Base-by-base conservation (phyloP, 2,113 vertebrate genomes). In the Pleuronectes platessa region DNA sequence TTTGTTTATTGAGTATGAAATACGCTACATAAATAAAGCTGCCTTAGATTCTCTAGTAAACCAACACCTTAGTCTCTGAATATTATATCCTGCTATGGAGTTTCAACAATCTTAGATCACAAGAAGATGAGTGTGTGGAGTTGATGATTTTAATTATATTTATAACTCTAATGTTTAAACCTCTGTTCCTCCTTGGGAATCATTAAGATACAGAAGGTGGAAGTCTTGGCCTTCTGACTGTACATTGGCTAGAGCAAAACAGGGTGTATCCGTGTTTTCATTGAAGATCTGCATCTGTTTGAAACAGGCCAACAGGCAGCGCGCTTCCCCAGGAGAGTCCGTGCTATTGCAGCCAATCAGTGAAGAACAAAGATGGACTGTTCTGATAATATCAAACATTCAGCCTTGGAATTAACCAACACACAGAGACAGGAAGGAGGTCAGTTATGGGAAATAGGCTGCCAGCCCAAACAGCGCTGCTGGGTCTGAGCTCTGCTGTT, bases 351-450 rank as follows among this genome's bases (percentile, higher is more conserved):
- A 54, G 18, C 55, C n/a, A 13, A 58, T 27, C 60, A 2, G 40
- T 61, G 61, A 51, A 56, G 76, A 84, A 86, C 85, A 86, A 81
- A 72, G 74, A 81, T 9, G 64, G 4, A 31, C 74, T 72, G 79
- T 78, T 71, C n/a, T 72, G 80, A 88, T 84, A 40, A 27, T 2
- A 81, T 69, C 81, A 70, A 70, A 79, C 74, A 59, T 68, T 78
- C 58, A 0, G 78, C 20, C 63, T 45, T 17, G 61, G 79, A 76
- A 81, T 58, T 59, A 68, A 63, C 69, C 1, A 12, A 56, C 72
- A 77, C 40, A 77, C 40, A 55, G 69, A 76, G 47, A 73, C 67
- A 68, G 74, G 82, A 83, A 81, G 42, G 76, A 80, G 74, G 66
- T 69, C 27, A 54, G 71, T 47, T 60, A 63, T 56, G 69, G 62